Conservation (phyloP, 2,113 vertebrate genomes). For the Gobiocypris rarus region DNA sequence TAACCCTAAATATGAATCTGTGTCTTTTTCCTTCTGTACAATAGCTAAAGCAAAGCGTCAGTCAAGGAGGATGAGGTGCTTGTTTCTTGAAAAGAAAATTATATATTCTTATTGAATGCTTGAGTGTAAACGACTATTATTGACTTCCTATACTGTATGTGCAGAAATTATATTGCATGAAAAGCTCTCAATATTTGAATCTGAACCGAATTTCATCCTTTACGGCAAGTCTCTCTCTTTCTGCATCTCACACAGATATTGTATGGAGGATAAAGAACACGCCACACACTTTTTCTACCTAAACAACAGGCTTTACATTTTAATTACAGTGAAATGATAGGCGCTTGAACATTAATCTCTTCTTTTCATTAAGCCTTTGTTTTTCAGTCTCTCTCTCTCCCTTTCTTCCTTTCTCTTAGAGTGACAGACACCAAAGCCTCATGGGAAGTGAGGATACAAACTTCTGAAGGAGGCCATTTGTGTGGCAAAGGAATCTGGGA, state of each 20-base stretch:
- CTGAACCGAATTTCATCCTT: background rate
- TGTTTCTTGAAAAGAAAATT: background rate
- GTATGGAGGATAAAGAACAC: background rate
- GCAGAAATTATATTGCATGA: background rate
- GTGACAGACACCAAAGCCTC: slow-evolving; percentile 18
- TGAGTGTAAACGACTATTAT: background rate
- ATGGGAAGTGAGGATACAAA: slow-evolving; percentile 7
- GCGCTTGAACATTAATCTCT: slow-evolving; percentile 32
- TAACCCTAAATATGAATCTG: background rate
- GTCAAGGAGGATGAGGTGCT: background rate
- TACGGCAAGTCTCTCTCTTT: background rate
- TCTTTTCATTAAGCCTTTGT: slow-evolving; percentile 31
- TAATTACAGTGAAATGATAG: slow-evolving; percentile 38
- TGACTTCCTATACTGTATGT: background rate
- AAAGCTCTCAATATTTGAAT: background rate
- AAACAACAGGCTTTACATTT: slow-evolving; percentile 41
- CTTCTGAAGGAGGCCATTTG: background rate
- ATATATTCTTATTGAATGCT: background rate
- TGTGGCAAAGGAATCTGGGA: slow-evolving; percentile 19
- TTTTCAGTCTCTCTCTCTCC: slow-evolving; percentile 2
- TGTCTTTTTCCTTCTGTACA: no score
- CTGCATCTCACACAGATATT: background rate
- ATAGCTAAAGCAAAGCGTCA: background rate
- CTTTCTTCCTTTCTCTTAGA: background rate
- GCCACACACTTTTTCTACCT: background rate